These are phyloP conservation scores for Chaenodraco wilsoni DNA, from an alignment of 2,797 vertebrate genomes.

Conservation along the genomic window DNA sequence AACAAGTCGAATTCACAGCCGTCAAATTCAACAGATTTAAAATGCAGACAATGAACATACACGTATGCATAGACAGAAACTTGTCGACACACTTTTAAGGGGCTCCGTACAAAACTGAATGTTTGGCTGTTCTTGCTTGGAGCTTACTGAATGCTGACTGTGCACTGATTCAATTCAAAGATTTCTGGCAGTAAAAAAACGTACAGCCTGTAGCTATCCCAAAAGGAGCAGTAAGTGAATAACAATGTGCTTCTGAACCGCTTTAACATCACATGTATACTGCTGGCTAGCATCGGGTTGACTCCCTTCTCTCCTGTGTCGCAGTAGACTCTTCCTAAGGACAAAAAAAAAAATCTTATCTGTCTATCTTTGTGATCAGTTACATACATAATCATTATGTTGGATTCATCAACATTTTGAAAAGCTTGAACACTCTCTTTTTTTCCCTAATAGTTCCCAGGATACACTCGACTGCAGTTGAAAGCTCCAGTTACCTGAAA, in stretches of 20 bases:
- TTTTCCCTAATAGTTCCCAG: constrained; percentile 83
- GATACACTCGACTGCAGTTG: constrained; percentile 83
- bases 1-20: constrained; percentile 57
- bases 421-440: constrained; percentile 79
- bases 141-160: constrained; percentile 76
- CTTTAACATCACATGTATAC: constrained; percentile 69
- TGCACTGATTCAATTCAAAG: constrained; percentile 75
- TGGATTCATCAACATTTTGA: constrained; percentile 84
- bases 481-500: constrained; percentile 88
- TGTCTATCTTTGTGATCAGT: constrained; percentile 82
- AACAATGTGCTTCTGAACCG: constrained; percentile 72
- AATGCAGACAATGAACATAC: constrained; percentile 59
- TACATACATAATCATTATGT: constrained; percentile 79
- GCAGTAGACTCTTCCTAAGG: constrained; percentile 46
- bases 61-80: constrained; percentile 51
- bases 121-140: constrained; percentile 68
- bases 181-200: constrained; percentile 69
- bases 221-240: constrained; percentile 76
- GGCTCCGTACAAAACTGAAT: constrained; percentile 66
- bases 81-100: constrained; percentile 66
- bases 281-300: constrained; percentile 66
- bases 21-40: constrained; percentile 45
- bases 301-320: constrained; percentile 47
- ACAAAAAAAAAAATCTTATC: constrained; percentile 67
- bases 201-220: constrained; percentile 78